These are phyloP conservation scores for Phylloscopus trochilus DNA, from an alignment of 2,113 vertebrate genomes.

Conservation along the genomic window DNA sequence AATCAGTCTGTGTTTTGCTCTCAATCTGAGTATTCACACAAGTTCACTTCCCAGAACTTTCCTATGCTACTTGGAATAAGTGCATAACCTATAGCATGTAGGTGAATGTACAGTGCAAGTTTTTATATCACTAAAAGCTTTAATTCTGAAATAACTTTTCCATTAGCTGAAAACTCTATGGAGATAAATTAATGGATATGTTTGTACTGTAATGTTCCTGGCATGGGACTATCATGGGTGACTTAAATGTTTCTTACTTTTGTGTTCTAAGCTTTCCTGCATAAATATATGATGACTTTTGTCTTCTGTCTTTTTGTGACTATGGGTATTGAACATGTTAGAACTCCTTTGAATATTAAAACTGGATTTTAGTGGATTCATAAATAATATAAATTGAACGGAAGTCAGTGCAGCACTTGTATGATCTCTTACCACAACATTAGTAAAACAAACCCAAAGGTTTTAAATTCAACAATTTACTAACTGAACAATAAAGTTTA, in stretches of 20 bases:
- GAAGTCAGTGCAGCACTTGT: neutral
- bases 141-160: neutral
- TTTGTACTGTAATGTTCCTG: neutral
- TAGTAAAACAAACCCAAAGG: neutral
- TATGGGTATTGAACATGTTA: neutral
- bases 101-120: neutral
- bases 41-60: neutral
- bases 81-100: neutral
- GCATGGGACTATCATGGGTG: neutral
- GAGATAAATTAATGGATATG: neutral
- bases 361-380: neutral
- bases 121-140: neutral
- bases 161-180: neutral
- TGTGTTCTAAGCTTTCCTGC: neutral
- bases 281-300: neutral
- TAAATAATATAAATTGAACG: neutral
- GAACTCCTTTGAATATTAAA: neutral
- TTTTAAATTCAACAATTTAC: neutral
- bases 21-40: neutral
- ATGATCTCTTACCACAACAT: neutral
- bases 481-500: neutral
- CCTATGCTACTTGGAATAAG: neutral
- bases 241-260: neutral
- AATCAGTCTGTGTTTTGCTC: neutral
- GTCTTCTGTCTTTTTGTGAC: neutral